Evolutionary conservation across 2,888 invertebrate genomes (phyloP).

Genomic region (Morpho achilles): DNA sequence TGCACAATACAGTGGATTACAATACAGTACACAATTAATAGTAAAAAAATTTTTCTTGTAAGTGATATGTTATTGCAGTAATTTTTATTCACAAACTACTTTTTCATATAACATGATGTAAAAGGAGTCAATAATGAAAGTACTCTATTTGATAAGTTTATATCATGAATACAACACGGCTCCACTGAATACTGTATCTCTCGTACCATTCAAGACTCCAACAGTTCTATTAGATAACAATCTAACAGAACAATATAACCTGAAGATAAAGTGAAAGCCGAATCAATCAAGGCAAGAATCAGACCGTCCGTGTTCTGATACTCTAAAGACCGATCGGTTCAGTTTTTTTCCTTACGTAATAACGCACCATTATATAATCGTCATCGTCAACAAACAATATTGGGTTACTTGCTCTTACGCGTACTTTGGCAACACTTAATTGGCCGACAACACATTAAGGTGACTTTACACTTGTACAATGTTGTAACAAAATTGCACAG

Average conservation of each 20-base stretch:
- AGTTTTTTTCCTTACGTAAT: constrained; percentile 46
- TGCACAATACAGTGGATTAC: no score
- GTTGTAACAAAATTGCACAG: constrained; percentile 27
- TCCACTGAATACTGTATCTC: no score
- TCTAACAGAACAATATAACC: constrained; percentile 10
- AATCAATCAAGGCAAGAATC: constrained; percentile 32
- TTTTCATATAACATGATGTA: no score
- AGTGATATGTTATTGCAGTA: no score
- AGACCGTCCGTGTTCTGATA: constrained; percentile 31
- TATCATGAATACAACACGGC: no score
- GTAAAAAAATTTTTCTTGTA: no score
- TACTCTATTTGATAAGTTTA: no score
- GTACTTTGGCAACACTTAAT: constrained; percentile 34
- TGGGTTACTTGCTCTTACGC: constrained; percentile 35
- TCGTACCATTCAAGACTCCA: constrained; percentile 3
- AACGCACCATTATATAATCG: constrained; percentile 42
- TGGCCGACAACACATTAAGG: constrained; percentile 26
- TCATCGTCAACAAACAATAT: constrained; percentile 34
- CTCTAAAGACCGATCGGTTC: constrained; percentile 36
- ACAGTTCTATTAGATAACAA: constrained; percentile 5
- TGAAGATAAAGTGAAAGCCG: constrained; percentile 42
- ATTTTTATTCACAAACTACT: no score
- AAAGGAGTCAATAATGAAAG: no score
- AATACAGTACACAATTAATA: no score
- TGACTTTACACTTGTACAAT: constrained; percentile 19